Percentiles rank a stretch among this genome's conserved stretches.
Conservation (phyloP, 2,113 vertebrate species). For the Pachycephala philippinensis region DNA sequence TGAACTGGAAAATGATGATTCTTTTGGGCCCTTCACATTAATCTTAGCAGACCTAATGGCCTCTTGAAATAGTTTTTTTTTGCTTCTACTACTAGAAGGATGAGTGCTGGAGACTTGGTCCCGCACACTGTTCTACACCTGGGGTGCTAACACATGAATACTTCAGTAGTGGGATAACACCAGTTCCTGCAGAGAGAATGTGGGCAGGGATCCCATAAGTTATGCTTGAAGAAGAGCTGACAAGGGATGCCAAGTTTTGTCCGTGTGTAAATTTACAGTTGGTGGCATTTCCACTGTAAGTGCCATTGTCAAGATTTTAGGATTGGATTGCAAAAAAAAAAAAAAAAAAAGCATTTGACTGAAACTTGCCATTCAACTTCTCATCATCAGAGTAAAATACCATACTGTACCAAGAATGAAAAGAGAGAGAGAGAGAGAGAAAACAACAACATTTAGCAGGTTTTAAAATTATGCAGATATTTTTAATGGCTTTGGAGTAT, state of each 20-base stretch:
- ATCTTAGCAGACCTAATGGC: neutral
- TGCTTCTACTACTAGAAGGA: neutral
- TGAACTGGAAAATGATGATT: neutral
- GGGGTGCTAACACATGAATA: neutral
- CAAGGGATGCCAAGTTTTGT: constrained; percentile 45
- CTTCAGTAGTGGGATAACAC: constrained; percentile 13
- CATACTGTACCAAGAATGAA: constrained; percentile 64
- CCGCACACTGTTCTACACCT: neutral
- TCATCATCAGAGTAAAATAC: constrained; percentile 65
- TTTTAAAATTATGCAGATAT: constrained; percentile 76
- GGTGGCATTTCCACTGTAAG: constrained; percentile 65
- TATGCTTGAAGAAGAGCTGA: constrained; percentile 31
- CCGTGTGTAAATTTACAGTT: constrained; percentile 62
- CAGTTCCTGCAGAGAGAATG: constrained; percentile 22
- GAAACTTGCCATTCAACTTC: constrained; percentile 69
- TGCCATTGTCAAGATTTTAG: constrained; percentile 68
- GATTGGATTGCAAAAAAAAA: constrained; percentile 1
- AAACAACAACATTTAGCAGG: constrained; percentile 73
- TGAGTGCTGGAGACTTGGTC: neutral
- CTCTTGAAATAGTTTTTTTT: neutral
- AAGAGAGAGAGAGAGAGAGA: constrained; percentile 45
- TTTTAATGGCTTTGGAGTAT: constrained; percentile 74
- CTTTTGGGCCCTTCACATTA: neutral
- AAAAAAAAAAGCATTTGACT: constrained; percentile 46
- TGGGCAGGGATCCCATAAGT: constrained; percentile 48